Evolutionary conservation across 2,113 vertebrate species (phyloP).

Genomic region (Spea bombifrons): DNA sequence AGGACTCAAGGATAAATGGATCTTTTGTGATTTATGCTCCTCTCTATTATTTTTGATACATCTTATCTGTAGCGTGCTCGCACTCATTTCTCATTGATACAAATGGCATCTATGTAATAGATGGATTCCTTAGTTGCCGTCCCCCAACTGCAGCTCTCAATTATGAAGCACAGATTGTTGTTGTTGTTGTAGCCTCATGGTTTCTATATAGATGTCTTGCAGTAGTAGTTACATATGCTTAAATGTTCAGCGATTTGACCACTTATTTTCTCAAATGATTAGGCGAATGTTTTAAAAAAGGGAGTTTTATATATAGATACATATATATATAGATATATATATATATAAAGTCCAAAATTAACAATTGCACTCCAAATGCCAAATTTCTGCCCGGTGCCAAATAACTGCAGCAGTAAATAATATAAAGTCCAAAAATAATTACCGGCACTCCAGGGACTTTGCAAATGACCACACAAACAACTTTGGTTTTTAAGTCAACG

Average conservation of each 20-base stretch:
- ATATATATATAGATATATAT: too few relatives aligned
- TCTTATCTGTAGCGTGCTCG: constrained; percentile 18
- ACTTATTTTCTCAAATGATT: constrained; percentile 2
- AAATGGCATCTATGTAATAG: constrained; percentile 27
- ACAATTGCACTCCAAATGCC: too few relatives aligned
- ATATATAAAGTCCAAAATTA: too few relatives aligned
- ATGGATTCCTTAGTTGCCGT: constrained; percentile 19
- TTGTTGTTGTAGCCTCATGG: constrained; percentile 10
- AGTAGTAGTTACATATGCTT: background rate
- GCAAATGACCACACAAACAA: too few relatives aligned
- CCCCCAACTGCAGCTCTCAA: background rate
- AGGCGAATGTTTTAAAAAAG: background rate
- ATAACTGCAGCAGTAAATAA: too few relatives aligned
- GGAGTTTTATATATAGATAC: too few relatives aligned
- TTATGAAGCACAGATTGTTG: constrained; percentile 22
- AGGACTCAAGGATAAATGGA: constrained; percentile 4
- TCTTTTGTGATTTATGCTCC: constrained; percentile 28
- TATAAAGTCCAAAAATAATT: too few relatives aligned
- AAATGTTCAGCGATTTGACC: constrained; percentile 8
- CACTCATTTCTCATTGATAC: constrained; percentile 33
- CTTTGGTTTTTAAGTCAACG: too few relatives aligned
- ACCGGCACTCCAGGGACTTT: too few relatives aligned
- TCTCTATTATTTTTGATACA: constrained; percentile 32
- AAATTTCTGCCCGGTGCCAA: too few relatives aligned
- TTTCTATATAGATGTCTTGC: constrained; percentile 32